phyloP scores from a whole-genome alignment of 2,888 invertebrate species.

The Sminthurides aquaticus region DNA sequence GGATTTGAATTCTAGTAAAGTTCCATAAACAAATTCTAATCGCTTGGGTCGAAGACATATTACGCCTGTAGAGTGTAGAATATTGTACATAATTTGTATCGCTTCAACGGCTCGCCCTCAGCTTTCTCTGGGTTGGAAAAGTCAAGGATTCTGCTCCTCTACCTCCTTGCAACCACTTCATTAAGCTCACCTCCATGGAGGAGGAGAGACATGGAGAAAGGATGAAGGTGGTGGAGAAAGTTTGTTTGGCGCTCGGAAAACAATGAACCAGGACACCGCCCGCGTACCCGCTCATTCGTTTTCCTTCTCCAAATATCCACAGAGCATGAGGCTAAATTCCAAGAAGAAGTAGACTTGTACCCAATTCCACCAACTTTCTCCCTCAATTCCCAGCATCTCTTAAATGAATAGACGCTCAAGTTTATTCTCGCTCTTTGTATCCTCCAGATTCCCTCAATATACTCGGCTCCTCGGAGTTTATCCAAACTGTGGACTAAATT shows the following conservation, averaged over 20 bases:
- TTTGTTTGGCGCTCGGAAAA: background rate
- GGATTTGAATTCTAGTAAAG: no score
- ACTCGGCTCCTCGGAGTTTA: background rate
- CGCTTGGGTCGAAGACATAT: no score
- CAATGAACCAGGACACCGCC: background rate
- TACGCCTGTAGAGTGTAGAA: no score
- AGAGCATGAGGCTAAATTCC: background rate
- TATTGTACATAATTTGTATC: no score
- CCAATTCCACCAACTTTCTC: background rate
- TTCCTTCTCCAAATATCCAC: background rate
- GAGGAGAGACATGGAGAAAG: no score
- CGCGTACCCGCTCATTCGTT: background rate
- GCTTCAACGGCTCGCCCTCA: no score
- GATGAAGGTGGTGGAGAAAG: background rate
- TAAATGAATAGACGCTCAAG: background rate
- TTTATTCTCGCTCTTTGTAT: background rate
- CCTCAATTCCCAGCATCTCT: no score
- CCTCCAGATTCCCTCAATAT: background rate
- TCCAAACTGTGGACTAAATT: background rate
- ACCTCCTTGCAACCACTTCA: background rate
- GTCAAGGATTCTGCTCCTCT: no score
- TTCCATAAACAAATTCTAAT: no score
- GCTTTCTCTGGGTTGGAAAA: no score
- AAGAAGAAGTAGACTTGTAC: background rate
- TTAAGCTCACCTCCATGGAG: background rate